Percentiles rank a stretch among this genome's conserved stretches.
Evolutionary conservation across 2,888 invertebrate species (phyloP).

Genomic region (Cephus rjabovi): DNA sequence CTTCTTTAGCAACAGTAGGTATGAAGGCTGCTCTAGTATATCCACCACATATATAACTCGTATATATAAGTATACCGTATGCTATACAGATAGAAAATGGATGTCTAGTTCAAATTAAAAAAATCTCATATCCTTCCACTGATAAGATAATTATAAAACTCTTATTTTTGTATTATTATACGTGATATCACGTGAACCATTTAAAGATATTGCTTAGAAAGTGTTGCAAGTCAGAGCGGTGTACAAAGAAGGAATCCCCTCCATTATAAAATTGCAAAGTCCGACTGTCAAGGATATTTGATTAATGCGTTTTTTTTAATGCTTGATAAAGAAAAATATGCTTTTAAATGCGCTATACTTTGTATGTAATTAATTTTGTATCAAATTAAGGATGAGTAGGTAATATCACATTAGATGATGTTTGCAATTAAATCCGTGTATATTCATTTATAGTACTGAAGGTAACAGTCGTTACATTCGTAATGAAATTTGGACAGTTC

Average conservation of each 20-base stretch:
- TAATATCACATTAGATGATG: not conserved
- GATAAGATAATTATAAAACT: too few species aligned
- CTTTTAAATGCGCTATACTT: not conserved
- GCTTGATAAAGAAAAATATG: not conserved
- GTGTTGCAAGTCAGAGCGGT: not conserved
- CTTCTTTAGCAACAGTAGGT: not conserved
- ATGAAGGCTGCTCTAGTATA: not conserved
- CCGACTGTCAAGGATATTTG: not conserved
- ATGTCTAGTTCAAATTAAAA: too few species aligned
- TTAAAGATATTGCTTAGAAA: not conserved
- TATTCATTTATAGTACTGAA: not conserved
- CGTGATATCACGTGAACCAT: not conserved
- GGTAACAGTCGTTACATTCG: not conserved
- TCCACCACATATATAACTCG: not conserved
- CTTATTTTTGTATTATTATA: too few species aligned
- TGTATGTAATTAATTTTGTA: not conserved
- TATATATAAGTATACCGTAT: not conserved
- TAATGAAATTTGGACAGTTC: not conserved
- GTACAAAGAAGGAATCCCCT: not conserved
- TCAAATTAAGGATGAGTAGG: not conserved
- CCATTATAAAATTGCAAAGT: not conserved
- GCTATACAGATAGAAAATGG: too few species aligned
- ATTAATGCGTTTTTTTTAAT: not conserved
- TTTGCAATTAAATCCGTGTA: not conserved
- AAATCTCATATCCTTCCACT: too few species aligned